phyloP scores from a whole-genome alignment of 2,113 vertebrate species.

The Caretta caretta region DNA sequence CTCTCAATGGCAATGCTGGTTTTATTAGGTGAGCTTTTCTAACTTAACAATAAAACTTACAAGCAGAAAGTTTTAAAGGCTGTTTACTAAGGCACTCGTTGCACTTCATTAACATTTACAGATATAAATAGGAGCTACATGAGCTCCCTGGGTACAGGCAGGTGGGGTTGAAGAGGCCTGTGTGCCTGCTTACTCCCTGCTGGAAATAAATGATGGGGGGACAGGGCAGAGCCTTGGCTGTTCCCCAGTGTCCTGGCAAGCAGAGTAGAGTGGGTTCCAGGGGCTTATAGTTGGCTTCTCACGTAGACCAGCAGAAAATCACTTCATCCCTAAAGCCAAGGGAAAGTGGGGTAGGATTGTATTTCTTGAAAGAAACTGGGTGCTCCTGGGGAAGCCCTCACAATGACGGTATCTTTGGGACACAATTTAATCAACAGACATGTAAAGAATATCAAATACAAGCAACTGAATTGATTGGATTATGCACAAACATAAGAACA shows the following conservation, averaged over 20 bases:
- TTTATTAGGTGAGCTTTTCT: background rate
- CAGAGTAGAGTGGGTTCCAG: background rate
- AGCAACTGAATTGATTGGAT: background rate
- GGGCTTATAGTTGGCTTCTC: background rate
- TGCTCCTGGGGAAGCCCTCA: background rate
- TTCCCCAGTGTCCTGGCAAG: background rate
- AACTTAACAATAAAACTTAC: background rate
- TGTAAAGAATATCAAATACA: background rate
- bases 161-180: fast-evolving
- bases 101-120: fast-evolving
- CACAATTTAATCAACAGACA: background rate
- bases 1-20: constrained; percentile 3
- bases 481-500: background rate
- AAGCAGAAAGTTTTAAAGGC: background rate
- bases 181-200: background rate
- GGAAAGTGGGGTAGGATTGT: background rate
- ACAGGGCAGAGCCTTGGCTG: background rate
- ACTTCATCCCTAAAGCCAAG: background rate
- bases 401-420: background rate
- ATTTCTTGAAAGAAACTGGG: background rate
- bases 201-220: background rate
- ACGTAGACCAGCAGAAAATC: background rate
- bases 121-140: background rate
- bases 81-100: background rate
- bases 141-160: background rate